Evolutionary conservation across 2,797 vertebrate genomes (phyloP), one percentile per base, ranked within the genome.

Genomic region (Dipus sagitta): DNA sequence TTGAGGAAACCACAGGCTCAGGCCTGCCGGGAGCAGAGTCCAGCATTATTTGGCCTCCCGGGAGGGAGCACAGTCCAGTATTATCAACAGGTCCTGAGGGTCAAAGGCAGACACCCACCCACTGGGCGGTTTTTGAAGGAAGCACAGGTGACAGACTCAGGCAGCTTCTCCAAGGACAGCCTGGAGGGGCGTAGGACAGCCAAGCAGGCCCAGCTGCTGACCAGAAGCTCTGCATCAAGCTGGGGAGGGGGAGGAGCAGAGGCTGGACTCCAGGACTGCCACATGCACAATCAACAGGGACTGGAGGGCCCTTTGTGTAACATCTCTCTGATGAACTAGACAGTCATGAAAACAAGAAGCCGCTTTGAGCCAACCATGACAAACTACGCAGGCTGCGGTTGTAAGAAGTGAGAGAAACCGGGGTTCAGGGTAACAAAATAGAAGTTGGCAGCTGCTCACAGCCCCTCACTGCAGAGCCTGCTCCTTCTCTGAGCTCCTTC

Each of bases 111-210:
- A 60, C 70, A 77, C 34, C 34, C 67, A 75, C 28, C 12, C 0
- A 6, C 28, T 26, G 54, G 82, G 34, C 20, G 2, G 1, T 24
- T 74, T 85, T 11, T 8, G 3, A 79, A 83, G 77, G 84, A 90
- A 74, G 70, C 8, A 65, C 2, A 47, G 76, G 79, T 21, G 62
- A 65, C 42, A 34, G 24, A 38, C 17, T 9, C 21, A 4, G 18
- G 2, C 2, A 4, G 65, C 14, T 0, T 12, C 1, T 2, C 3
- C 38, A 24, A 1, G 13, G 23, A 14, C 4, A 4, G 1, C 2
- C 23, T 3, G 2, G 20, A 7, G 1, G 32, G 17, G 17, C 82
- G 3, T 1, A 28, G 42, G 26, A 21, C 28, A 47, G 5, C 32
- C 54, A 21, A 52, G 58, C 24, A 13, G 67, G 65, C 15, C 42